phyloP scores from a whole-genome alignment of 35 echinoderm and acorn worm species.

The Ptychodera flava region DNA sequence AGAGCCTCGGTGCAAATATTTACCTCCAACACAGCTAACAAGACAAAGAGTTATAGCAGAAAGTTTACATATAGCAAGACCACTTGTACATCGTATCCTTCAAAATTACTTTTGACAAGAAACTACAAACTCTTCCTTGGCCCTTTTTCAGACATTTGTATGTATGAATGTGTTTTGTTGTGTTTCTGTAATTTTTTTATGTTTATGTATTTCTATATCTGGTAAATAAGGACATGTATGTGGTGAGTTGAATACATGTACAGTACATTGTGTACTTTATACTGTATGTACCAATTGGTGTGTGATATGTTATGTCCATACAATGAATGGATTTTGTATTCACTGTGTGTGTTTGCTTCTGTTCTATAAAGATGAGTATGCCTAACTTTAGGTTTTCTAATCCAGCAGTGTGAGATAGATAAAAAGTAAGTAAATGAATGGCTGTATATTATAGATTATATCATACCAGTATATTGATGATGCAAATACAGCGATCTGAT shows the following conservation, averaged over 20 bases:
- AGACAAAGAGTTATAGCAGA: slow-evolving; percentile 61
- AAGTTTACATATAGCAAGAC: slow-evolving; percentile 62
- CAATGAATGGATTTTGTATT: too few relatives aligned
- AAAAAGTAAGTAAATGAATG: too few relatives aligned
- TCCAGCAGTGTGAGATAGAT: too few relatives aligned
- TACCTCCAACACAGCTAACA: slow-evolving; percentile 43
- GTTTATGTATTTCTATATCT: background rate
- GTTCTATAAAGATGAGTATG: too few relatives aligned
- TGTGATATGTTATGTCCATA: too few relatives aligned
- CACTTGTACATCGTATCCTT: slow-evolving; percentile 93
- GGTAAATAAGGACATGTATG: background rate
- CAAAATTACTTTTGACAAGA: background rate
- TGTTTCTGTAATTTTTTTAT: background rate
- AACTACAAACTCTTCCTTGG: background rate
- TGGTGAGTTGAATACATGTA: background rate
- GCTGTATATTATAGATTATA: too few relatives aligned
- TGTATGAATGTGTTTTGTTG: background rate
- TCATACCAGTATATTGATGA: too few relatives aligned
- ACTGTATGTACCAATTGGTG: background rate
- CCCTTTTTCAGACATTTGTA: background rate
- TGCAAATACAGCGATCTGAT: too few relatives aligned
- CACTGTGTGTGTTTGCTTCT: too few relatives aligned
- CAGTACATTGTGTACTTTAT: background rate
- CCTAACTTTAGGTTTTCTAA: too few relatives aligned
- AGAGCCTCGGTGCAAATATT: slow-evolving; percentile 25